phyloP scores from a whole-genome alignment of 2,113 vertebrate genomes.

The Malaclemys terrapin region DNA sequence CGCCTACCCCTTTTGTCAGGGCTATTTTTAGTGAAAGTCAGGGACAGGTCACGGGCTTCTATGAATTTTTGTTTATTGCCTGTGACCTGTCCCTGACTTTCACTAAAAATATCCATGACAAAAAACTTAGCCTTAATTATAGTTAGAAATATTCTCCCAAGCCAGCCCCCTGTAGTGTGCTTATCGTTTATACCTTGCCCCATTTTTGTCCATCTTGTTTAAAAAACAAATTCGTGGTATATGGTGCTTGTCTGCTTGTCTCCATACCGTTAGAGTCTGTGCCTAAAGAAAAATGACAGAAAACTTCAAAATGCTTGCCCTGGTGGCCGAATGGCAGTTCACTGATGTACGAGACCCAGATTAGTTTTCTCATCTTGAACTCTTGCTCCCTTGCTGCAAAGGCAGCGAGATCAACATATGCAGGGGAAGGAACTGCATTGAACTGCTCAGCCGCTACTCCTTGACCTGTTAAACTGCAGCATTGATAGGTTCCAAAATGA shows the following conservation, averaged over 20 bases:
- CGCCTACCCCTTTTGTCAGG: too few relatives aligned
- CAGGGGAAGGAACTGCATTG: neutral
- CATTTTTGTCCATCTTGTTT: conserved; percentile 98
- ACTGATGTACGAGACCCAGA: neutral
- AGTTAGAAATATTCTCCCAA: neutral
- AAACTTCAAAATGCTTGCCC: neutral
- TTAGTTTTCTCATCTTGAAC: neutral
- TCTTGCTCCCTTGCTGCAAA: fast-evolving
- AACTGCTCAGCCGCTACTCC: fast-evolving
- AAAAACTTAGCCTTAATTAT: neutral
- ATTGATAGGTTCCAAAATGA: neutral
- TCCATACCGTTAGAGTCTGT: conserved; percentile 96
- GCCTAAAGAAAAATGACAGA: conserved; percentile 81
- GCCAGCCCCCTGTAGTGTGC: neutral
- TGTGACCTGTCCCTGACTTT: too few relatives aligned
- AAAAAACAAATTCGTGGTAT: conserved; percentile 95
- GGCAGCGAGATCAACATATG: neutral
- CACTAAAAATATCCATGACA: too few relatives aligned
- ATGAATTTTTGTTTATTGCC: too few relatives aligned
- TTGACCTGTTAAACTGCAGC: fast-evolving
- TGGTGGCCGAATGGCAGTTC: fast-evolving
- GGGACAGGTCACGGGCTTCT: too few relatives aligned
- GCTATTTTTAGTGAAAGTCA: too few relatives aligned
- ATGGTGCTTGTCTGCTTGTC: conserved; percentile 94
- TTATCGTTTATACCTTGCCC: conserved; percentile 84